phyloP scores from a whole-genome alignment of 1,140 invertebrate genomes.

The Drosophila kikkawai region DNA sequence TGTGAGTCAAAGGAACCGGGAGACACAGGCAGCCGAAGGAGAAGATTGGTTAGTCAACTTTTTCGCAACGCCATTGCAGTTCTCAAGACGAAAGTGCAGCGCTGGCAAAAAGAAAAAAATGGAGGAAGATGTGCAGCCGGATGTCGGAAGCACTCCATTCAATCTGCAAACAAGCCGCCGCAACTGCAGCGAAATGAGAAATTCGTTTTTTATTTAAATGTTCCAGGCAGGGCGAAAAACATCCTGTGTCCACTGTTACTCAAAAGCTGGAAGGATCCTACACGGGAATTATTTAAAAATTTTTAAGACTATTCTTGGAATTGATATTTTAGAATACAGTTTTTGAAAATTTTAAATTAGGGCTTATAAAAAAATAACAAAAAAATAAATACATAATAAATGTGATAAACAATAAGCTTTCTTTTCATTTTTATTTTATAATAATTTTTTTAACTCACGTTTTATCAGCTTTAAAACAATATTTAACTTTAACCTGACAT shows the following conservation, averaged over 20 bases:
- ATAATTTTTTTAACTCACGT: too few relatives aligned
- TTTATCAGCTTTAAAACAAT: too few relatives aligned
- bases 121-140: slow-evolving; percentile 45
- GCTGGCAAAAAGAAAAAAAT: slow-evolving; percentile 37
- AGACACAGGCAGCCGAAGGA: slow-evolving; percentile 9
- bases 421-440: too few relatives aligned
- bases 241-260: slow-evolving; percentile 41
- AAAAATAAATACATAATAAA: too few relatives aligned
- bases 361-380: not conserved
- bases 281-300: not conserved
- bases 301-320: not conserved
- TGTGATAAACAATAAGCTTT: too few relatives aligned
- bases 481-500: too few relatives aligned
- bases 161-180: slow-evolving; percentile 73
- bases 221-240: slow-evolving; percentile 54
- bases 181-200: slow-evolving; percentile 69
- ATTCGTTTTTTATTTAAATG: slow-evolving; percentile 82
- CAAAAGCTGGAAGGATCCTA: not conserved
- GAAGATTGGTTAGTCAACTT: slow-evolving; percentile 57
- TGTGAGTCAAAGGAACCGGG: slow-evolving; percentile 61
- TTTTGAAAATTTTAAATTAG: not conserved
- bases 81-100: slow-evolving; percentile 75
- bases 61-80: slow-evolving; percentile 53
- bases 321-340: not conserved
- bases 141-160: slow-evolving; percentile 80